phyloP scores from a whole-genome alignment of 2,797 vertebrate species.

The Lagodon rhomboides region DNA sequence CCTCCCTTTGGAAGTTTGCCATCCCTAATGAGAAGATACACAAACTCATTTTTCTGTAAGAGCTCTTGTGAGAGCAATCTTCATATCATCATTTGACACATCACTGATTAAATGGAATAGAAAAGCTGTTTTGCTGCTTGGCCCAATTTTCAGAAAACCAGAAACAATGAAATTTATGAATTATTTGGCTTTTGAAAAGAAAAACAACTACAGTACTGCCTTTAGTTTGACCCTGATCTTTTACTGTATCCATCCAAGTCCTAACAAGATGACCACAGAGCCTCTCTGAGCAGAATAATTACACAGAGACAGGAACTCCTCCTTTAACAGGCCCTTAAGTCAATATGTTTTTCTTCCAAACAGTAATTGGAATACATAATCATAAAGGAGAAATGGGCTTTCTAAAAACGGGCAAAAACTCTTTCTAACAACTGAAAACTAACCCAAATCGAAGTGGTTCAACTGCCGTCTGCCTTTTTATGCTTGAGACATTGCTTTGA shows the following conservation, averaged over 20 bases:
- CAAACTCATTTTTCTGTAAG: too few relatives aligned
- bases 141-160: neutral
- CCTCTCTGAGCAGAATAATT: neutral
- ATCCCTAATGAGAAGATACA: too few relatives aligned
- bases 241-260: neutral
- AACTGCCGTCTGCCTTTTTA: neutral
- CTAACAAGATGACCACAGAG: neutral
- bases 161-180: too few relatives aligned
- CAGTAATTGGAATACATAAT: slow-evolving; percentile 12
- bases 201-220: neutral
- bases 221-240: neutral
- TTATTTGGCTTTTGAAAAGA: neutral
- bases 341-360: neutral
- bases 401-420: neutral
- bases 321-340: slow-evolving; percentile 34
- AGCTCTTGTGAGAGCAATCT: too few relatives aligned
- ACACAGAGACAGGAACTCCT: neutral
- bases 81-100: neutral
- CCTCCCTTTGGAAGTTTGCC: too few relatives aligned
- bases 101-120: neutral
- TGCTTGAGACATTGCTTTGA: neutral
- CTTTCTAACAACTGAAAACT: neutral
- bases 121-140: neutral
- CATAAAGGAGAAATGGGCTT: neutral
- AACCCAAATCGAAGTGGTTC: neutral